Percentiles rank a stretch among this genome's conserved stretches.
Evolutionary conservation across 2,113 vertebrate genomes (phyloP).

Genomic region (Cephalopholis sonnerati): DNA sequence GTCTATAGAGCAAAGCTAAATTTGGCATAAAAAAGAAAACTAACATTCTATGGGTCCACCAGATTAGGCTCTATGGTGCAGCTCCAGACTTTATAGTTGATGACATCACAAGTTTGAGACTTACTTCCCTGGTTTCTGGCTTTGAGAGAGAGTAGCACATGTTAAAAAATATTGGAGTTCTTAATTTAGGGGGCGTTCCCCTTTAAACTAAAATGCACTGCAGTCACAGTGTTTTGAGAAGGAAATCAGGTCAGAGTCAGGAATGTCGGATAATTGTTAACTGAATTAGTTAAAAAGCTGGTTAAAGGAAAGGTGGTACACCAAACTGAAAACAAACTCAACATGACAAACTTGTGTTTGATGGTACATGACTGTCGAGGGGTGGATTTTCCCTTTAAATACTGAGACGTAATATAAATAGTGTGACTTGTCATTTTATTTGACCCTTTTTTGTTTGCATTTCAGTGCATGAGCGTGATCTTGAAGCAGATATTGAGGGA

Average conservation of each 20-base stretch:
- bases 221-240: not conserved
- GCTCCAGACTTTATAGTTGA: no score
- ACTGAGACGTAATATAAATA: not conserved
- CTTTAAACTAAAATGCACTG: not conserved
- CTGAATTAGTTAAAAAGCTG: no score
- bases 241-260: not conserved
- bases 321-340: not conserved
- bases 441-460: not conserved
- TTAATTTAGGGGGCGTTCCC: no score
- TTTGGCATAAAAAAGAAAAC: no score
- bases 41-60: no score
- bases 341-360: not conserved
- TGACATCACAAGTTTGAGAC: no score
- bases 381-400: not conserved
- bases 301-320: not conserved
- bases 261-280: not conserved
- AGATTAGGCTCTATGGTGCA: no score
- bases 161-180: no score
- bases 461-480: conserved; percentile 85
- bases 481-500: conserved; percentile 85
- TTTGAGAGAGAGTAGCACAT: no score
- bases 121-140: no score
- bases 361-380: not conserved
- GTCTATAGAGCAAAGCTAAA: no score
- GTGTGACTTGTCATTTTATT: not conserved